Base-by-base conservation (phyloP, 2,113 vertebrate genomes). In the Pachyramphus minor region DNA sequence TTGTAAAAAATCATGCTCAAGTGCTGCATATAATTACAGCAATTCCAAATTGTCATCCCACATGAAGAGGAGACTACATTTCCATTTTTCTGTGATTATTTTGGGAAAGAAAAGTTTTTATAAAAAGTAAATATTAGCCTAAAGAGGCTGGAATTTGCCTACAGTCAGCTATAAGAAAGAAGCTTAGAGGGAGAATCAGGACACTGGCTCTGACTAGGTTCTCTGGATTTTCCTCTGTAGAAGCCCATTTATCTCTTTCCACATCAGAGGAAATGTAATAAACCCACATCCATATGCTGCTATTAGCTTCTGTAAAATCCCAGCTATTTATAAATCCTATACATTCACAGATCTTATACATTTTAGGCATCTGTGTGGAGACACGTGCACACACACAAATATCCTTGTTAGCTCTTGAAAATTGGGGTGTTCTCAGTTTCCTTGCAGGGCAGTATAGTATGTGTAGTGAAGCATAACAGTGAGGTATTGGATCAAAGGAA, bases 51-150 rank as follows among this genome's bases (percentile, higher is more conserved):
- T 89, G 53, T 81, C 74, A 76, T 87, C 63, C 58, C 84, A 56
- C 80, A 78, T 79, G 81, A 77, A 91, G 37, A 71, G 79, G 60
- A 90, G 52, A 84, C 71, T 45, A 30, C 41, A 25, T 90, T 95
- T 83, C 72, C 83, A 66, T 97, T 87, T 90, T 91, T 21, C 24
- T 91, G 31, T 60, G 58, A n/a, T 53, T 92, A 84, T 93, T 97
- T 50, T 50, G 45, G 39, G 41, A 67, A 62, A 80, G 8, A 9
- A 53, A 35, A 69, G 8, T 6, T 60, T 31, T 83, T 44, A 37
- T 17, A 12, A 50, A 23, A 31, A 75, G 35, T 41, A 82, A 56
- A 27, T 3, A 3, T 78, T 78, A 79, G 27, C 31, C 9, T 63
- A 12, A 68, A 69, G 28, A 77, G 19, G 5, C 24, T 73, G 45